Evolutionary conservation across 2,888 invertebrate genomes (phyloP).

Genomic region (Liodrosophila aerea): DNA sequence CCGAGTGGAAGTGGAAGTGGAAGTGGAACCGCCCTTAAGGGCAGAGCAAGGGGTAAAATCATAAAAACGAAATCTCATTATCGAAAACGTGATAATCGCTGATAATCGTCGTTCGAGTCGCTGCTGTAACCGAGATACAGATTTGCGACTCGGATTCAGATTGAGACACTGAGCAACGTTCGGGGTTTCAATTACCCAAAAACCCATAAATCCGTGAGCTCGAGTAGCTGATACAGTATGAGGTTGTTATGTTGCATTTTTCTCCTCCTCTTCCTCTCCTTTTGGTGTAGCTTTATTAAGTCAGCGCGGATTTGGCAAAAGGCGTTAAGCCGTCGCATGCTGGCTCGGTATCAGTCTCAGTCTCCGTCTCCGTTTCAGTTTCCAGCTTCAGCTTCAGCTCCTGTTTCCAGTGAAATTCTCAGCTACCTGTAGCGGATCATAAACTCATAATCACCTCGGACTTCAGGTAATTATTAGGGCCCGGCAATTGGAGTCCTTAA

Average conservation of each 20-base stretch:
- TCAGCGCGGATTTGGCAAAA: conserved; percentile 54
- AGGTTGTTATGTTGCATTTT: conserved; percentile 7
- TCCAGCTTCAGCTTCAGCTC: conserved; percentile 9
- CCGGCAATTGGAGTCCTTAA: conserved; percentile 43
- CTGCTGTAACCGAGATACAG: conserved; percentile 2
- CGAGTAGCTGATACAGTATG: conserved; percentile 46
- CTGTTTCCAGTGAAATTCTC: conserved; percentile 51
- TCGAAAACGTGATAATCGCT: conserved; percentile 72
- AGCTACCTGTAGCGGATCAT: conserved; percentile 53
- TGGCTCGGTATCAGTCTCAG: no score
- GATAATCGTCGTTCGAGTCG: conserved; percentile 64
- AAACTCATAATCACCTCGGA: conserved; percentile 76
- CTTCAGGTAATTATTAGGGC: conserved; percentile 57
- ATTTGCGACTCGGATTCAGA: conserved; percentile 4
- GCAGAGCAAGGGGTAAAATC: no score
- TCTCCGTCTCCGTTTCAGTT: conserved; percentile 1
- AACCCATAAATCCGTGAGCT: conserved; percentile 55
- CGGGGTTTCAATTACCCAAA: conserved; percentile 57
- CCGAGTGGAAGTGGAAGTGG: conserved; percentile 14
- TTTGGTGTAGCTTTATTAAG: conserved; percentile 50
- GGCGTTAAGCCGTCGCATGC: conserved; percentile 53
- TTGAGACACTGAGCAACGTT: neutral
- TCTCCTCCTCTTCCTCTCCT: no score
- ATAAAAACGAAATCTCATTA: conserved; percentile 73
- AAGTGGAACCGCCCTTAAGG: conserved; percentile 48